Conservation (phyloP, 2,797 vertebrate genomes). For the Enteromius anoplus region DNA sequence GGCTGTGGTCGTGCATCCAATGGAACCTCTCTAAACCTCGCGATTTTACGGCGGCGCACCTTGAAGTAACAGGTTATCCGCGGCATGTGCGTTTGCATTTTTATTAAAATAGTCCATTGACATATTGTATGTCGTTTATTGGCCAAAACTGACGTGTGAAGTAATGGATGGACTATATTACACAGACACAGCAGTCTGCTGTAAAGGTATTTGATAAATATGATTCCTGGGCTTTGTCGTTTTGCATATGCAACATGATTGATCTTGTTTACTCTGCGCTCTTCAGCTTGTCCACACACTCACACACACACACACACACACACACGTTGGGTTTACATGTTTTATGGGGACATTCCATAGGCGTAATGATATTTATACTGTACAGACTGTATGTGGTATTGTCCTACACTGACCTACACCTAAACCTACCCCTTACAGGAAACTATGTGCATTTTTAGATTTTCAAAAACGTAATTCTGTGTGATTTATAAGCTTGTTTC, state of each 20-base stretch:
- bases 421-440: no score
- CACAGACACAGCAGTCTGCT: background rate
- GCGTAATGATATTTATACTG: no score
- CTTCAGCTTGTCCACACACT: background rate
- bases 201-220: conserved; percentile 28
- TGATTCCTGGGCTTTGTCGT: background rate
- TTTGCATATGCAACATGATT: conserved; percentile 19
- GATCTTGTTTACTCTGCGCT: conserved; percentile 32
- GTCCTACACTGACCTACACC: no score
- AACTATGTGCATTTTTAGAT: no score
- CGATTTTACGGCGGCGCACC: background rate
- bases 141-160: background rate
- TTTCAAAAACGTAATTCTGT: no score
- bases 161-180: background rate
- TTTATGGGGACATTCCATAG: no score
- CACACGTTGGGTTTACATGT: no score
- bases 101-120: background rate
- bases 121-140: background rate
- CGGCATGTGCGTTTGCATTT: background rate
- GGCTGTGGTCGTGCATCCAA: background rate
- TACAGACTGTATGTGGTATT: no score
- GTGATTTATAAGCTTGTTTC: no score
- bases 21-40: background rate
- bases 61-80: background rate
- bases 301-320: background rate